A percentile compares a stretch with the other conserved stretches of the same genome.
These are phyloP conservation scores for Heliconius cydno DNA, from an alignment of 2,888 invertebrate species.

Conservation along the genomic window DNA sequence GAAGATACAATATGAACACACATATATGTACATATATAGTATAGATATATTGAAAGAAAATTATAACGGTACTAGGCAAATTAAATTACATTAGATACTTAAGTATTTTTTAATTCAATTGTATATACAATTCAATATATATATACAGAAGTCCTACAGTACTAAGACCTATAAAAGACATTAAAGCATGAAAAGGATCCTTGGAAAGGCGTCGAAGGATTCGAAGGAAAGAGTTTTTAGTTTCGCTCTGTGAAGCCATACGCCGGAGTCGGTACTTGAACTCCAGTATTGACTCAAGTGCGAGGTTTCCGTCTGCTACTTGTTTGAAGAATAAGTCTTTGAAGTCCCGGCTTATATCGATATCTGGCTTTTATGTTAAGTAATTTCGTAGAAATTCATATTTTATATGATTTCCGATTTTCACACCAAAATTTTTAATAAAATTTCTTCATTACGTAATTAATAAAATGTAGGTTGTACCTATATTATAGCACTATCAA, in stretches of 20 bases:
- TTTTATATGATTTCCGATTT: neutral
- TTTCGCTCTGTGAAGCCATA: constrained; percentile 62
- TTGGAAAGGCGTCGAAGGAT: constrained; percentile 35
- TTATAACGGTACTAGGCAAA: neutral
- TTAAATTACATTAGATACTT: neutral
- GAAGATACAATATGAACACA: neutral
- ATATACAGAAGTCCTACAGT: neutral
- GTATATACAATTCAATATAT: too few species aligned
- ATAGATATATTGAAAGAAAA: neutral
- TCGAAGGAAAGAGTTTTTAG: constrained; percentile 39
- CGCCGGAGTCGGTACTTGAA: constrained; percentile 55
- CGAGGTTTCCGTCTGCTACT: constrained; percentile 60
- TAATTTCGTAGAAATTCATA: constrained; percentile 4
- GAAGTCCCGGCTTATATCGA: constrained; percentile 51
- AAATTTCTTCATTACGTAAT: neutral
- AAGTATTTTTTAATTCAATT: constrained; percentile 47
- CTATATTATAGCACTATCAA: neutral
- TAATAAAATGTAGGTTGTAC: neutral
- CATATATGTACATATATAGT: neutral
- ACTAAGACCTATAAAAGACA: neutral
- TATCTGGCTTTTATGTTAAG: constrained; percentile 13
- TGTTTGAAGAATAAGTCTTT: constrained; percentile 48
- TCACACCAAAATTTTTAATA: neutral
- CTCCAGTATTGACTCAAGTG: constrained; percentile 75
- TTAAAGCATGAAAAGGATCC: constrained; percentile 34